These are phyloP conservation scores for Hippocampus kuda DNA, from an alignment of 2,797 vertebrate species.

Conservation along the genomic window DNA sequence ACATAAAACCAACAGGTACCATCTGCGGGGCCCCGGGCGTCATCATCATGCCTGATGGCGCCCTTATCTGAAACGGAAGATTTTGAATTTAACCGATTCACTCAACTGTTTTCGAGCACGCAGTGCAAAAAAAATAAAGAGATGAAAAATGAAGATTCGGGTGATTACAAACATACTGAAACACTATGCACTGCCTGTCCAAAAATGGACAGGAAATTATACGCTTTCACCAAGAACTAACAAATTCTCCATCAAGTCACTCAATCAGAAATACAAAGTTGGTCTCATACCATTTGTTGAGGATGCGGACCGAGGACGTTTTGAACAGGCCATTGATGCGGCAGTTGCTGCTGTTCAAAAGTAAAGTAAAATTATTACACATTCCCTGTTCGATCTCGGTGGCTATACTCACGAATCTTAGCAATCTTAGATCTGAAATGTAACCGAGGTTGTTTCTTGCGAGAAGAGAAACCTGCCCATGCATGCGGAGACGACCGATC, in stretches of 20 bases:
- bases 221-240: not conserved
- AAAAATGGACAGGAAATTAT: not conserved
- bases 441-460: no score
- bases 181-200: not conserved
- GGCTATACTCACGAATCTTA: not conserved
- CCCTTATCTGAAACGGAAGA: conserved; percentile 1
- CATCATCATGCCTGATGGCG: conserved; percentile 6
- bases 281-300: not conserved
- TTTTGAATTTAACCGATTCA: not conserved
- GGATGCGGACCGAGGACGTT: not conserved
- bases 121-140: not conserved
- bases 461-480: not conserved
- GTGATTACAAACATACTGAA: not conserved
- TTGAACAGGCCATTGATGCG: conserved; percentile 4
- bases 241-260: not conserved
- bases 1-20: conserved; percentile 8
- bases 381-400: not conserved
- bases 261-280: not conserved
- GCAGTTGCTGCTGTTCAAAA: conserved; percentile 5
- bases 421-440: not conserved
- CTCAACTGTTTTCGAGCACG: not conserved
- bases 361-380: not conserved
- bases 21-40: conserved; percentile 4
- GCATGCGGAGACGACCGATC: no score
- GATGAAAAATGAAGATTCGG: not conserved